These are phyloP conservation scores for Cylloceria caligata DNA, from an alignment of 2,888 invertebrate species.

Conservation along the genomic window DNA sequence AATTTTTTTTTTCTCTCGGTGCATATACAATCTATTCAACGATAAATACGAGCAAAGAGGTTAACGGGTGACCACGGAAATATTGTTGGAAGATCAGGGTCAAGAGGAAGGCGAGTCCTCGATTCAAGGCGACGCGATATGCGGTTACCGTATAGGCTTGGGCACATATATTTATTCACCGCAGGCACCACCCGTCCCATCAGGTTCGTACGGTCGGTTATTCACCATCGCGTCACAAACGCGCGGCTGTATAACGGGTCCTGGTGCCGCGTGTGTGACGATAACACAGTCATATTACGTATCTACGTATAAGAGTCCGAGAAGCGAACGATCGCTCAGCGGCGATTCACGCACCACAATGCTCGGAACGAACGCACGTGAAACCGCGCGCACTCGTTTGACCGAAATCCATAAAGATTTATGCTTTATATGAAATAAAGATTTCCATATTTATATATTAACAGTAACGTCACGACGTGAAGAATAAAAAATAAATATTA, in stretches of 20 bases:
- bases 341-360: constrained; percentile 29
- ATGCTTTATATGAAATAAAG: too few species aligned
- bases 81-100: constrained; percentile 62
- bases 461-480: too few species aligned
- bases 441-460: constrained; percentile 6
- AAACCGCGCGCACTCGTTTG: constrained; percentile 5
- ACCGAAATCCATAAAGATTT: constrained; percentile 19
- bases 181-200: constrained; percentile 63
- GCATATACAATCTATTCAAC: neutral
- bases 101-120: constrained; percentile 63
- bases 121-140: constrained; percentile 65
- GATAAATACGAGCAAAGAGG: constrained; percentile 43
- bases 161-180: constrained; percentile 54
- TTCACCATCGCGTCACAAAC: constrained; percentile 74
- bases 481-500: too few species aligned
- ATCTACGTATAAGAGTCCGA: constrained; percentile 38
- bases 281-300: constrained; percentile 35
- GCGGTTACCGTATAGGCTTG: constrained; percentile 65
- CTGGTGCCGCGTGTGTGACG: constrained; percentile 53
- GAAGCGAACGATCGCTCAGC: constrained; percentile 43
- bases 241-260: constrained; percentile 77
- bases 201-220: constrained; percentile 76
- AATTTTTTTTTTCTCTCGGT: too few species aligned
- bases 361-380: constrained; percentile 45
- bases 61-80: constrained; percentile 62